Conservation (phyloP, 2,888 invertebrate genomes). For the Phengaris alcon region DNA sequence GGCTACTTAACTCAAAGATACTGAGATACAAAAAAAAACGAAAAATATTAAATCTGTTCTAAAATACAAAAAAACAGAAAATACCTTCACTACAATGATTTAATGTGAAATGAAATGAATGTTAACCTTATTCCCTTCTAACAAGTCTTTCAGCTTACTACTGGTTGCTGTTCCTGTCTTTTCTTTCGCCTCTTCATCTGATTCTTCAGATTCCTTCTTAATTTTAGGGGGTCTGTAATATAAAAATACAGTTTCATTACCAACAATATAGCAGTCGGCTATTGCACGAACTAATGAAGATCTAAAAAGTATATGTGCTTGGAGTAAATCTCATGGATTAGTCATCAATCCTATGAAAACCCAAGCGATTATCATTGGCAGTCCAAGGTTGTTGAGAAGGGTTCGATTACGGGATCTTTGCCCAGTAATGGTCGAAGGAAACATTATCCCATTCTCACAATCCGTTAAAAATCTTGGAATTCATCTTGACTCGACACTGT, state of each 20-base stretch:
- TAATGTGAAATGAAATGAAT: background rate
- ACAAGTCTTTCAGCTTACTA: slow-evolving; percentile 1
- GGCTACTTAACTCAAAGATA: background rate
- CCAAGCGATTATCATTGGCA: no score
- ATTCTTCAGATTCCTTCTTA: slow-evolving; percentile 39
- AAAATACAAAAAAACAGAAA: background rate
- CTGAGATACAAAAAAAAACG: background rate
- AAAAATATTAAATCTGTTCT: background rate
- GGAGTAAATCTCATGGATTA: no score
- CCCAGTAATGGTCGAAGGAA: no score
- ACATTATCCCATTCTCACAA: no score
- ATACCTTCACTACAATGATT: background rate
- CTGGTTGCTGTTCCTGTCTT: background rate
- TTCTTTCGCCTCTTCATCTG: slow-evolving; percentile 31
- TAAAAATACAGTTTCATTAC: background rate
- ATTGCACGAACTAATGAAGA: no score
- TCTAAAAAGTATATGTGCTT: no score
- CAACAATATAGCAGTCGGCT: no score
- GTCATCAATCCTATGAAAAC: no score
- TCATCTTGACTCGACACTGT: no score
- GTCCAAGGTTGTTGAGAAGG: no score
- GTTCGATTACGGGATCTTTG: no score
- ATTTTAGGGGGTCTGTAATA: slow-evolving; percentile 53
- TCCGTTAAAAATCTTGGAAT: no score
- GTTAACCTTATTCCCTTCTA: slow-evolving; percentile 17